Base-by-base conservation (phyloP, 2,113 vertebrate genomes). In the Condylura cristata region DNA sequence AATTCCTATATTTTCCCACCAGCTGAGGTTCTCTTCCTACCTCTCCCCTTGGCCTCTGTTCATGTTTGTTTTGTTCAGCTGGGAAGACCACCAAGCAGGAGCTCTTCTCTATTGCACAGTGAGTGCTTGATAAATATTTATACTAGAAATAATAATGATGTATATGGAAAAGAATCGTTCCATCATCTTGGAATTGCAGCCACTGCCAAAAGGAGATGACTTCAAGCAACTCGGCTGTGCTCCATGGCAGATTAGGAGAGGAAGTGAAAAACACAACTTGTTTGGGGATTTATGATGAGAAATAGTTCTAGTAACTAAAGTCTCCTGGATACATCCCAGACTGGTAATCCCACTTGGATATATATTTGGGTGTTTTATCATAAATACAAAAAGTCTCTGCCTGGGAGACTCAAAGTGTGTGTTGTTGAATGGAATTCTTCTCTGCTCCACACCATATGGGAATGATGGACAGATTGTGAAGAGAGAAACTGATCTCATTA, bases 201-300 rank as follows among this genome's bases (percentile, higher is more conserved):
- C 94, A 84, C 87, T 96, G 96, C 96, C 96, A 97, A 96, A 96
- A 87, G 80, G 70, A 84, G 89, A 97, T 96, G 97, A 95, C 91
- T 96, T 95, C 81, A 92, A 96, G 96, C 84, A 71, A 95, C 94
- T 90, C 93, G 76, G 96, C 95, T 93, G 87, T 90, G 91, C 96
- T 97, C 96, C 95, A 95, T 20, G 75, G 94, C 94, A 97, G 95
- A 97, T 97, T 96, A 97, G 93, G 89, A 93, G 71, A 97, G 96
- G 96, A 97, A 97, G 96, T 83, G 93, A 96, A 96, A 97, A 97
- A 96, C 93, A 97, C 96, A 94, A 96, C 97, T 96, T 95, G 94
- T 95, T 97, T 96, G 93, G 95, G 96, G 93, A 97, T 97, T 97
- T 97, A 97, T 97, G 96, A 96, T 97, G 96, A 96, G 96, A 97